Evolutionary conservation across 2,888 invertebrate species (phyloP), one percentile per base, ranked within the genome.

Genomic region (Barypeithes pellucidus): DNA sequence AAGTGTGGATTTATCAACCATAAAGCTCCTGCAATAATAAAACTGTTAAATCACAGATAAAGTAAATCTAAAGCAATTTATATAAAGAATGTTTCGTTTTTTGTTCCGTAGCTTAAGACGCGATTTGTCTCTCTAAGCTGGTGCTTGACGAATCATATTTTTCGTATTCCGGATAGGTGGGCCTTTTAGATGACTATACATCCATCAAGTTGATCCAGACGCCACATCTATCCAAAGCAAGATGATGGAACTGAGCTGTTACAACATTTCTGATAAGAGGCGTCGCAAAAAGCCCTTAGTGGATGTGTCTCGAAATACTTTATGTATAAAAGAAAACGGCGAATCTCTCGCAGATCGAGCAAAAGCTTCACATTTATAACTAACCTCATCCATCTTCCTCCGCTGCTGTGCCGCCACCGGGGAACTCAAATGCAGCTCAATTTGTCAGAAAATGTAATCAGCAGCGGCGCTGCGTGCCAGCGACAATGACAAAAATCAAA

Each of bases 281-380:
- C 75, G 79, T 81, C 81, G 81, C 78, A 78, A 84, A 85, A 84
- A 84, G 80, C 79, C 79, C 79, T 80, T 76, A 73, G 73, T 77
- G 80, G 80, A 82, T 82, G 83, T 83, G 84, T 82, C 84, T 82
- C 82, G 82, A 82, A 84, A 85, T 83, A 82, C 84, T 83, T 83
- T 83, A 84, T 83, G 84, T 86, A 85, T 85, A 85, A 85, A 86
- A 86, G 86, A 85, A 85, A 84, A 82, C 84, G 81, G 81, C 81
- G 83, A 85, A 84, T 85, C 85, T 84, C 83, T 84, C 82, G 71
- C 71, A 83, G 84, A 85, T 85, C 85, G 85, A 82, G 85, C 85
- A 84, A 86, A 87, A 86, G 86, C 87, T 86, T 86, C 87, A 87
- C 87, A 87, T 87, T 87, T 87, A 87, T 87, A 87, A 87, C 87